Percentiles rank a stretch among this genome's conserved stretches.
These are phyloP conservation scores for Pseudococcus viburni DNA, from an alignment of 2,888 invertebrate species.

Conservation along the genomic window DNA sequence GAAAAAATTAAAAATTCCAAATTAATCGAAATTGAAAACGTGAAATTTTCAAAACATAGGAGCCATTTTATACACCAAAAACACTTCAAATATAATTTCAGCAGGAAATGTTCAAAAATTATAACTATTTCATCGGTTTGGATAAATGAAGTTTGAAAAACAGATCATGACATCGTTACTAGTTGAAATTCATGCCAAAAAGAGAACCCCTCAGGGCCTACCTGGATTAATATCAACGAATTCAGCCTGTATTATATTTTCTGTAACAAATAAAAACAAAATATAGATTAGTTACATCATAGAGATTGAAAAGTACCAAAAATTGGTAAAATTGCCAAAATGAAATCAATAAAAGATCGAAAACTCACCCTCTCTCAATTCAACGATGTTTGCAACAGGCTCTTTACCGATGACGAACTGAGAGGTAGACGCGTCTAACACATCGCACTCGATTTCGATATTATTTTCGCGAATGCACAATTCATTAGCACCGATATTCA, in stretches of 20 bases:
- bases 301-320: neutral
- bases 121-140: neutral
- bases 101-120: neutral
- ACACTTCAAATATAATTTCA: neutral
- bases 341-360: neutral
- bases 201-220: slow-evolving; percentile 63
- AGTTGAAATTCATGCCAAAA: neutral
- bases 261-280: slow-evolving; percentile 56
- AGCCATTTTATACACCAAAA: neutral
- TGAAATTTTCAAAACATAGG: no score
- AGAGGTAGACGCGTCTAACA: slow-evolving; percentile 56
- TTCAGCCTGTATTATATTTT: slow-evolving; percentile 55
- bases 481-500: slow-evolving; percentile 59
- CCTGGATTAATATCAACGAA: slow-evolving; percentile 57
- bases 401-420: slow-evolving; percentile 40
- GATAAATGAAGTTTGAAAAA: neutral
- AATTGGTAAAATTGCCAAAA: neutral
- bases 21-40: neutral
- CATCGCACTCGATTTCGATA: slow-evolving; percentile 65
- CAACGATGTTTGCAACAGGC: slow-evolving; percentile 41
- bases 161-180: neutral
- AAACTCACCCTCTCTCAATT: slow-evolving; percentile 57
- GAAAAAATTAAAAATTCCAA: no score
- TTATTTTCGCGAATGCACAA: slow-evolving; percentile 63
- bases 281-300: neutral